Base-by-base conservation (phyloP, 2,797 vertebrate species). In the Silurus lanzhouensis region DNA sequence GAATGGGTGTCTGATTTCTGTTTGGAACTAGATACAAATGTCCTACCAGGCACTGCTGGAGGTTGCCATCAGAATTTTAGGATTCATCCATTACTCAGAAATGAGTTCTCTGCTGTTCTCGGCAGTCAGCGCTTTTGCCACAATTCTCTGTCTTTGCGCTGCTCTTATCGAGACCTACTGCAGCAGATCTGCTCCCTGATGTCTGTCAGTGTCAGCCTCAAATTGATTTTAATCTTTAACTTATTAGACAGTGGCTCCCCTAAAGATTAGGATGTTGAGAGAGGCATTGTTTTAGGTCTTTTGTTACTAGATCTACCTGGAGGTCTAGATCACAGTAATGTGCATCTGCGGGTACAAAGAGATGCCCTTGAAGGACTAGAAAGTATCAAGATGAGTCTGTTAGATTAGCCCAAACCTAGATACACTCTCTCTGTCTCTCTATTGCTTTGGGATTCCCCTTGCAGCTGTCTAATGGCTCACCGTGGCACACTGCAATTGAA, bases 361-460 rank as follows among this genome's bases (percentile, higher is more conserved):
- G 44, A 76, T 48, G 19, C 60, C 77, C 60, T 44, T n/a, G 38
- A 17, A 44, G 20, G 48, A 83, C 66, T 85, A 90, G 88, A 89
- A 88, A 90, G 91, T 88, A 88, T 91, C 90, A 86, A 89, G 86
- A 92, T 91, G 88, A 82, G 70, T 90, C 92, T 94, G 90, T 89
- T 91, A 92, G 93, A 91, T 93, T 93, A 91, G 91, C 91, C 88
- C 85, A 82, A 76, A 83, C 75, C 57, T 88, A 86, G 86, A 72
- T 83, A 22, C 70, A 68, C 38, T 72, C 67, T 66, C 48, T 70
- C 58, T 66, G 5, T 44, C 75, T 85, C 58, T 66, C 61, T 61
- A 27, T 77, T 75, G 61, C 83, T 77, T 80, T 86, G 85, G 70
- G 78, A 84, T 83, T 86, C 77, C 74, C 83, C 74, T 81, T 85